Conservation (phyloP, 2,888 invertebrate genomes). For the Thymelicus lineola region DNA sequence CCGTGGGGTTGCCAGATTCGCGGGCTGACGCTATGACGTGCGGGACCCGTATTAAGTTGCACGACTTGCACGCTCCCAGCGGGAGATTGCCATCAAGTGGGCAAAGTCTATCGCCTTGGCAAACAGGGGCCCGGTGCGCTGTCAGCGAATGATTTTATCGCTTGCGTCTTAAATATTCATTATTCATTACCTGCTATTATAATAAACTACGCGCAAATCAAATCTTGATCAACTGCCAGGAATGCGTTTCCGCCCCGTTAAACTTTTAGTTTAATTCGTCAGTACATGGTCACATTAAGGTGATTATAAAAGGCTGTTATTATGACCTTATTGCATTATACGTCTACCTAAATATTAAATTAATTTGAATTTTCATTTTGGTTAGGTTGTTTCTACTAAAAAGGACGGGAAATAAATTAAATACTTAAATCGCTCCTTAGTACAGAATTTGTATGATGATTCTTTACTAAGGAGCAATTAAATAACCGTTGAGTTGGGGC, state of each 20-base stretch:
- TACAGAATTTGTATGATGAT: too few relatives aligned
- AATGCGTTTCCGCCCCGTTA: slow-evolving; percentile 30
- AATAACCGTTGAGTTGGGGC: too few relatives aligned
- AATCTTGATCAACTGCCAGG: slow-evolving; percentile 32
- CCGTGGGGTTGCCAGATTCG: slow-evolving; percentile 44
- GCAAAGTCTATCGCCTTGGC: slow-evolving; percentile 58
- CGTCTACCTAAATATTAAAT: too few relatives aligned
- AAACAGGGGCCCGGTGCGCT: slow-evolving; percentile 54
- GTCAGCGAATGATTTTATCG: slow-evolving; percentile 71
- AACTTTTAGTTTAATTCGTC: neutral
- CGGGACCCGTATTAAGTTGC: slow-evolving; percentile 50
- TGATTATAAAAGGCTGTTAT: too few relatives aligned
- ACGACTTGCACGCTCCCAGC: slow-evolving; percentile 43
- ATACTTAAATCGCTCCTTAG: too few relatives aligned
- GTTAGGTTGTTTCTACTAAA: too few relatives aligned
- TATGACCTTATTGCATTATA: too few relatives aligned
- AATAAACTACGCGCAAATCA: slow-evolving; percentile 35
- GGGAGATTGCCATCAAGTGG: slow-evolving; percentile 66
- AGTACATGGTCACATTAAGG: too few relatives aligned
- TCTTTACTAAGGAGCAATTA: too few relatives aligned
- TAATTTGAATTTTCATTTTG: too few relatives aligned
- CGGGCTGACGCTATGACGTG: slow-evolving; percentile 46
- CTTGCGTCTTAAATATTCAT: slow-evolving; percentile 70
- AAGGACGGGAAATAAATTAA: too few relatives aligned
- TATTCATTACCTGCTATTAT: slow-evolving; percentile 64